A percentile compares a stretch with the other conserved stretches of the same genome.
Evolutionary conservation across 2,888 invertebrate genomes (phyloP).

Genomic region (Tridacna crocea): DNA sequence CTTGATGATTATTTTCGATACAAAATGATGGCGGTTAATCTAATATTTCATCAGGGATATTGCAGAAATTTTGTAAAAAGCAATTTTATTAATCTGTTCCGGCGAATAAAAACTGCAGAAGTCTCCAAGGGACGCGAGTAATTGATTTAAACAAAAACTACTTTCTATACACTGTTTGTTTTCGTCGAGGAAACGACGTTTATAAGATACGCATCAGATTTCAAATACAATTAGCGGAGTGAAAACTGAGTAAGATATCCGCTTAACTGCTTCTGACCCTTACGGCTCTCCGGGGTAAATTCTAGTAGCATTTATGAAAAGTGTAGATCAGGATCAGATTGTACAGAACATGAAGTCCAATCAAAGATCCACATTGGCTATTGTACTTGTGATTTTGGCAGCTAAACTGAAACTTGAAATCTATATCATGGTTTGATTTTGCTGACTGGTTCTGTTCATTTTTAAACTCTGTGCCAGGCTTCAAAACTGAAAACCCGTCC

Average conservation of each 20-base stretch:
- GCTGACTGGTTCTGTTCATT: no score
- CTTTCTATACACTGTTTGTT: slow-evolving; percentile 29
- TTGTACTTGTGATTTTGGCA: no score
- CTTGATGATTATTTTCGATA: slow-evolving; percentile 52
- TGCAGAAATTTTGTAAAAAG: slow-evolving; percentile 50
- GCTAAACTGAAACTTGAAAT: no score
- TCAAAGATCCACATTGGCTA: no score
- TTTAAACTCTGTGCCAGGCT: no score
- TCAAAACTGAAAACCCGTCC: no score
- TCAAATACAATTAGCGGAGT: slow-evolving; percentile 17
- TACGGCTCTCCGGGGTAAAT: no score
- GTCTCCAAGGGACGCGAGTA: slow-evolving; percentile 12
- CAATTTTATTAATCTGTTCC: slow-evolving; percentile 53
- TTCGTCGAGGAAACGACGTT: slow-evolving; percentile 5
- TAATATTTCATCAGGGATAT: slow-evolving; percentile 53
- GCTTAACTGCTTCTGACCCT: neutral
- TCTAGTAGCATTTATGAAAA: no score
- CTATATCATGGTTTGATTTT: no score
- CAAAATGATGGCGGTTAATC: slow-evolving; percentile 55
- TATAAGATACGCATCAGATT: slow-evolving; percentile 12
- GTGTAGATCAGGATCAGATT: no score
- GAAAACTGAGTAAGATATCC: slow-evolving; percentile 2
- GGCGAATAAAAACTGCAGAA: slow-evolving; percentile 10
- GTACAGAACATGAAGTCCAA: no score
- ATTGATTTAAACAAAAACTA: slow-evolving; percentile 46